Evolutionary conservation across 2,113 vertebrate species (phyloP), one percentile per base, ranked within the genome.

Genomic region (Reinhardtius hippoglossoides): DNA sequence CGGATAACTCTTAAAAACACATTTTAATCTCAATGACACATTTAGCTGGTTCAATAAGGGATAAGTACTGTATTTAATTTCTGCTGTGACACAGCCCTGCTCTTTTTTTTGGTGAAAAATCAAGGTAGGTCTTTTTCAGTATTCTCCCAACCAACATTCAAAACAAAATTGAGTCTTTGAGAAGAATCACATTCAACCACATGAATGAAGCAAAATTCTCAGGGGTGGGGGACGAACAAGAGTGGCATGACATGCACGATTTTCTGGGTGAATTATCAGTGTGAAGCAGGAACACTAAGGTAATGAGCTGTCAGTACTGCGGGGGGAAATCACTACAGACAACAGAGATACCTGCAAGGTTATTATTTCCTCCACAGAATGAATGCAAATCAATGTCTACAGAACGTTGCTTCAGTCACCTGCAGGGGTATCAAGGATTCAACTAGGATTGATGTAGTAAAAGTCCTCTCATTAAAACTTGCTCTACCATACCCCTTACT

Each of bases 301-400:
- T 86, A 87, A 87, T 86, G 76, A 88, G 82, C 75, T 85, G 84
- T 76, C 67, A 68, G 54, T 27, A 44, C 16, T 27, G 13, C 50
- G 10, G 50, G 82, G 78, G 52, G n/a, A 65, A 79, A 87, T 79
- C 67, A 69, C 68, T 55, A 71, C 9, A 79, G 81, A 83, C 71
- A 78, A 44, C 46, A 59, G n/a, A 77, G 55, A 52, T 72, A 76
- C 73, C 81, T 64, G 62, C 55, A 54, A 83, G 74, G 68, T 84
- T 84, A 80, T 85, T 83, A 84, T 75, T 84, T 79, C 67, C 60
- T 82, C 58, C 55, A 50, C 55, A 37, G 16, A 74, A 67, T 8
- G n/a, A 68, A 70, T 63, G 74, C 59, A 65, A 87, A 81, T 84
- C 89, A 69, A 83, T 78, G 78, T 67, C 44, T 31, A 74, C 54